These are phyloP conservation scores for Rhincodon typus DNA, from an alignment of 2,797 vertebrate species.

Conservation along the genomic window DNA sequence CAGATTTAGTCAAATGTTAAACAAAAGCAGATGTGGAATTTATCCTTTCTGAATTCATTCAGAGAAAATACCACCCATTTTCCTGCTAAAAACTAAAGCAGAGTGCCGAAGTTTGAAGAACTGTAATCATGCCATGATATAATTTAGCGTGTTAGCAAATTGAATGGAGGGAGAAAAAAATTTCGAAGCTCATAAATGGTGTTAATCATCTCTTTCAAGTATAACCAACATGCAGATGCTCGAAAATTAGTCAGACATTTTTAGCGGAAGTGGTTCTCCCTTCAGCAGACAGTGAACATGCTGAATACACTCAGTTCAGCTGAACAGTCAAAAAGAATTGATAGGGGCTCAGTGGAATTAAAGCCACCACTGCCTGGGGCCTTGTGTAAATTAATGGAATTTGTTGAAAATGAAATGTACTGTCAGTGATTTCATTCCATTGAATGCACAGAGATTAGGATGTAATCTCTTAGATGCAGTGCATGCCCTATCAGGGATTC, in stretches of 20 bases:
- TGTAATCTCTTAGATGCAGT: neutral
- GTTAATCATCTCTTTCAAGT: neutral
- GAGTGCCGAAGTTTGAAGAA: neutral
- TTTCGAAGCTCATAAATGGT: neutral
- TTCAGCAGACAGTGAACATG: too few species aligned
- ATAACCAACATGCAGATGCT: neutral
- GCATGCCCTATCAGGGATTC: neutral
- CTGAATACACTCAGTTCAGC: neutral
- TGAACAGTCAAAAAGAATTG: neutral
- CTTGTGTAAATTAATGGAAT: neutral
- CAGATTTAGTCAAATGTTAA: conserved; percentile 17
- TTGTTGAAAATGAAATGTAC: neutral
- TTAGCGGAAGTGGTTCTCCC: neutral
- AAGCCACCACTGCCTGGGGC: neutral
- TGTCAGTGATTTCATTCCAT: neutral
- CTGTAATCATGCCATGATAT: neutral
- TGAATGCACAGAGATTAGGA: neutral
- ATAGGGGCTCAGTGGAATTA: neutral
- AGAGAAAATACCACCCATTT: neutral
- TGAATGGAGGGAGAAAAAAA: neutral
- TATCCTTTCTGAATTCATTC: neutral
- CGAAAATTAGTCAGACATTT: neutral
- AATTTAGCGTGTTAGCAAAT: neutral
- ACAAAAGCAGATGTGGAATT: conserved; percentile 5
- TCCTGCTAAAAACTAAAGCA: neutral